Evolutionary conservation across 35 echinoderm and acorn worm genomes (phyloP), one percentile per base, ranked within the genome.

Genomic region (Amphiura filiformis): DNA sequence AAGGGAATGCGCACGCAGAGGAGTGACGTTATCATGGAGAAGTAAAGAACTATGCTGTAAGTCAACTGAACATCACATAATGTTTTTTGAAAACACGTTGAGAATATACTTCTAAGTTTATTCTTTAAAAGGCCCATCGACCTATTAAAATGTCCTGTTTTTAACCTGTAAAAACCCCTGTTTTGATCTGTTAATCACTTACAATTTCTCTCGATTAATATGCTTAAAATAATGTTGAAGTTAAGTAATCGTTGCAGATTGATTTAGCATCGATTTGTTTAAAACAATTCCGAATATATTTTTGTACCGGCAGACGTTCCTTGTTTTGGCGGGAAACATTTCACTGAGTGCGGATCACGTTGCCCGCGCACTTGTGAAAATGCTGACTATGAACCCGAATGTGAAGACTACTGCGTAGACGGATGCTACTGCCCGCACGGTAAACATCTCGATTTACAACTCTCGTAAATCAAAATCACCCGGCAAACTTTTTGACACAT

Each of bases 291-390:
- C n/a, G n/a, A n/a, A n/a, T n/a, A n/a, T n/a, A 47, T 47, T 47
- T 47, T 47, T 47, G 4, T 47, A 9, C 17, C 41, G 17, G 17
- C 56, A 85, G 83, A 56, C 31, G 83, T 85, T 35, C 9, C 56
- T 22, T 85, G 83, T 70, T 30, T 34, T 9, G 64, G 64, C 56
- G 83, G 57, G 13, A 79, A 33, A 75, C 31, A n/a, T 15, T 91
- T 56, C 76, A 65, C 75, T 32, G 89, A 91, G 20, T 85, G 89
- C 33, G 89, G 89, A 1, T 91, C 89, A 20, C 40, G 82, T 33
- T 91, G 89, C 36, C 82, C 89, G 0, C 32, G 39, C 23, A 79
- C 39, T 22, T 91, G 89, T 65, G 40, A 49, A 0, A 91, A 84
- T 15, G 31, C 82, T 18, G 89, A 85, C 38, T 76, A 85, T 18